Evolutionary conservation across 2,888 invertebrate species (phyloP), one percentile per base, ranked within the genome.

Genomic region (Trachelus tabidus): DNA sequence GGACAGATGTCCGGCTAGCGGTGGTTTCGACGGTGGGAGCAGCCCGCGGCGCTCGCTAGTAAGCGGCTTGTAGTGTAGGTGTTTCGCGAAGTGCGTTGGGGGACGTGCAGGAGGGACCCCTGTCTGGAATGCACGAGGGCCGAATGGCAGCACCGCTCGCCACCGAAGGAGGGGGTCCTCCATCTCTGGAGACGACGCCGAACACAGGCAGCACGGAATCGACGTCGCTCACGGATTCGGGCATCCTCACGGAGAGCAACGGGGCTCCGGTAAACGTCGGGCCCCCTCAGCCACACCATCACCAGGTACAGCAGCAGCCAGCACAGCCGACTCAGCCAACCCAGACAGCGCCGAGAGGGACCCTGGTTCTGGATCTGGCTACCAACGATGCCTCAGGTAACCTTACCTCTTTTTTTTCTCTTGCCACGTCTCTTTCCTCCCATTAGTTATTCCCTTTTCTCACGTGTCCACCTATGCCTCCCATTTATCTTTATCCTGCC

Each of bases 111-210:
- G 75, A 40, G 75, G 75, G n/a, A 40, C 40, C 75, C 33, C 75
- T 40, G 35, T 40, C 81, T 85, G 87, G 85, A 83, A 90, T 89
- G 88, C 89, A 89, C 86, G 88, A 90, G 86, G 87, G 83, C 84
- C 87, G 88, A 89, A 90, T 91, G 90, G 88, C 88, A 88, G 85
- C 87, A 81, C 82, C 82, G 73, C 77, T 83, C 71, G 83, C 81
- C 82, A 83, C 71, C 33, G 71, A 71, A 34, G 74, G 74, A 74
- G 37, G 74, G 74, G 74, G 74, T 30, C 74, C 74, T 35, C 33
- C 34, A 30, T 15, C n/a, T 74, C 74, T 37, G 33, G 74, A 37
- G 74, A 33, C 33, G 34, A 74, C 80, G n/a, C n/a, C 77, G 15
- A 73, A 68, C 9, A 68, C 77, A 15, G 73, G 75, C 31, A 73